phyloP scores from a whole-genome alignment of 2,797 vertebrate genomes.

The Euthynnus affinis region DNA sequence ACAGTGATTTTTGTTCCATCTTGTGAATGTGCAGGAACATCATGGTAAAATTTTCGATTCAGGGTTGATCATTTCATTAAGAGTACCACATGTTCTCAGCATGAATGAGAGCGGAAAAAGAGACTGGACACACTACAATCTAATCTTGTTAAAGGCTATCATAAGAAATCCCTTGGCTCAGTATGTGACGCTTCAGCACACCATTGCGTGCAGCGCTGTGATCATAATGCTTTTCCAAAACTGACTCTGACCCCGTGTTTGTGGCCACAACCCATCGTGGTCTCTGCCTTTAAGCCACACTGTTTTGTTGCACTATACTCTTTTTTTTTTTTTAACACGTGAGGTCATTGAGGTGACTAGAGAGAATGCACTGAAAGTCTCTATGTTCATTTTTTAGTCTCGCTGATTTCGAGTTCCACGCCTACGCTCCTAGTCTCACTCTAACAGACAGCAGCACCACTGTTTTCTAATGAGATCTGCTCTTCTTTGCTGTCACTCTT shows the following conservation, averaged over 20 bases:
- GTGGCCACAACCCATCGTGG: constrained; percentile 27
- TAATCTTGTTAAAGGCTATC: constrained; percentile 3
- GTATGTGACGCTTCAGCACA: background rate
- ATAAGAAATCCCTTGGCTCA: constrained; percentile 2
- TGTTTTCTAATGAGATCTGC: constrained; percentile 4
- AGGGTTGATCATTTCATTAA: background rate
- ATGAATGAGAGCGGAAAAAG: constrained; percentile 1
- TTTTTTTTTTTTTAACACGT: background rate
- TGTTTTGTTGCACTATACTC: background rate
- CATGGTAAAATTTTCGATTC: background rate
- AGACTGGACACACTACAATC: background rate
- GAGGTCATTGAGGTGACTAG: background rate
- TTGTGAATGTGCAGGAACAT: background rate
- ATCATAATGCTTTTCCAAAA: constrained; percentile 37
- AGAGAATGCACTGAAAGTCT: background rate
- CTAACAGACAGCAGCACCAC: background rate
- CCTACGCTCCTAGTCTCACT: background rate
- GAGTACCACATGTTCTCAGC: background rate
- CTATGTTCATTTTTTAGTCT: background rate
- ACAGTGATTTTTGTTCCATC: background rate
- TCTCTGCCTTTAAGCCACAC: constrained; percentile 17
- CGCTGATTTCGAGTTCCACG: constrained; percentile 8
- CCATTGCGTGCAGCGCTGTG: background rate
- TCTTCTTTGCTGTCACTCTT: constrained; percentile 1
- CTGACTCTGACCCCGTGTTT: background rate